These are phyloP conservation scores for Larimichthys polyactis DNA, from an alignment of 2,113 vertebrate species.

Conservation along the genomic window DNA sequence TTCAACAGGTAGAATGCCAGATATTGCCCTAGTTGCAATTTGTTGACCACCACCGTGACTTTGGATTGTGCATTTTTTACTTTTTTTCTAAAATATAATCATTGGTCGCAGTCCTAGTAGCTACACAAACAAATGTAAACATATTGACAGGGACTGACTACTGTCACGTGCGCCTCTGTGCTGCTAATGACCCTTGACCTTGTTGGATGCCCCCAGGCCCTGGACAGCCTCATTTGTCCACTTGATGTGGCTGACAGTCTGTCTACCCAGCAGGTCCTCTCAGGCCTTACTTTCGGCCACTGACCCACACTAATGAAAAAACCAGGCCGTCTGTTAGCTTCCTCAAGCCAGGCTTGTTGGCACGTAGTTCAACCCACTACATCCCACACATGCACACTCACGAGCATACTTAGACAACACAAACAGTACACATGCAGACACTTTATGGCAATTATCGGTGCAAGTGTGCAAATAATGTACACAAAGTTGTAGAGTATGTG, in stretches of 20 bases:
- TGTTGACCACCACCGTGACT: not conserved
- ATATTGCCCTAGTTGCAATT: not conserved
- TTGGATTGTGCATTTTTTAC: too few species aligned
- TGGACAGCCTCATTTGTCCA: slow-evolving; percentile 65
- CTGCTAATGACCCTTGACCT: slow-evolving; percentile 64
- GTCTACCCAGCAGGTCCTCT: slow-evolving; percentile 77
- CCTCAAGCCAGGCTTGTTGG: slow-evolving; percentile 63
- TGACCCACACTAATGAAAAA: slow-evolving; percentile 69
- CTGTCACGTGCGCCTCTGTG: slow-evolving; percentile 22
- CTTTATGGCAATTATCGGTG: slow-evolving; percentile 14
- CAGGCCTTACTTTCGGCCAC: slow-evolving; percentile 64
- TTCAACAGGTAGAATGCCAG: not conserved
- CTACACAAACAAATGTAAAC: not conserved
- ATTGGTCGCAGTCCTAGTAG: not conserved
- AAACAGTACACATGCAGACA: slow-evolving; percentile 24
- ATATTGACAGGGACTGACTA: slow-evolving; percentile 5
- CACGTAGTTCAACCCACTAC: slow-evolving; percentile 37
- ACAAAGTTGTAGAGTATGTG: not conserved
- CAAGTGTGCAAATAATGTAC: slow-evolving; percentile 4
- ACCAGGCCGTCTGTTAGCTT: slow-evolving; percentile 72
- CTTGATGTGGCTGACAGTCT: slow-evolving; percentile 73
- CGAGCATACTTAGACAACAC: not conserved
- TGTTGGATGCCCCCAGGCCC: slow-evolving; percentile 44
- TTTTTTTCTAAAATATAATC: not conserved
- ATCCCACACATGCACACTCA: slow-evolving; percentile 37